Evolutionary conservation across 1,140 invertebrate species (phyloP), one percentile per base, ranked within the genome.

Genomic region (Caenorhabditis elegans): DNA sequence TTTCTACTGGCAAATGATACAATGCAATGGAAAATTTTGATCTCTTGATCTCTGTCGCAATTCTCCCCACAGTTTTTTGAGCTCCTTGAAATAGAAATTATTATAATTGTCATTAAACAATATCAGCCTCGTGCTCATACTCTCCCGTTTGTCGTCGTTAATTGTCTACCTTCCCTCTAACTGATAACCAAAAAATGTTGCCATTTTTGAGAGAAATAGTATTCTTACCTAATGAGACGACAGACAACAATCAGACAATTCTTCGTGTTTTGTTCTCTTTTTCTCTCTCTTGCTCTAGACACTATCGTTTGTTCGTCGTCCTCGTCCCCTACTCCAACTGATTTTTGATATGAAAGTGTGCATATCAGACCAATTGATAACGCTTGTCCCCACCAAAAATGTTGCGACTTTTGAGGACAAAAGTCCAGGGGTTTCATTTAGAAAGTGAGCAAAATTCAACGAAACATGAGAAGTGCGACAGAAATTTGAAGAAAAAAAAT

Each of bases 111-210:
- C n/a, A n/a, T n/a, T n/a, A n/a, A n/a, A n/a, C n/a, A n/a, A n/a
- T n/a, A n/a, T n/a, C n/a, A n/a, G n/a, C n/a, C n/a, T n/a, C n/a
- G n/a, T n/a, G n/a, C n/a, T n/a, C n/a, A n/a, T n/a, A n/a, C n/a
- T 34, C 28, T 17, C 17, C 34, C 34, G 53, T 22, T 19, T 22
- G 15, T 34, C 13, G 13, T 49, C 47, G 47, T 60, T 22, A 31
- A 13, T 22, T 53, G 22, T 26, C 49, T 34, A 34, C 53, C 34
- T 22, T 15, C 28, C 26, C 53, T 36, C 11, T n/a, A n/a, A 70
- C 34, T 70, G 60, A 70, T 70, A 70, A 70, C 60, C 49, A 34
- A 15, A 17, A 22, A 70, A 70, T 70, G 60, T 70, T 70, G 60
- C 60, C 60, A 70, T 70, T 39, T 70, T 70, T 24, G 60, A 10